Conservation (phyloP, 2,888 invertebrate genomes). For the Thecophora atra region DNA sequence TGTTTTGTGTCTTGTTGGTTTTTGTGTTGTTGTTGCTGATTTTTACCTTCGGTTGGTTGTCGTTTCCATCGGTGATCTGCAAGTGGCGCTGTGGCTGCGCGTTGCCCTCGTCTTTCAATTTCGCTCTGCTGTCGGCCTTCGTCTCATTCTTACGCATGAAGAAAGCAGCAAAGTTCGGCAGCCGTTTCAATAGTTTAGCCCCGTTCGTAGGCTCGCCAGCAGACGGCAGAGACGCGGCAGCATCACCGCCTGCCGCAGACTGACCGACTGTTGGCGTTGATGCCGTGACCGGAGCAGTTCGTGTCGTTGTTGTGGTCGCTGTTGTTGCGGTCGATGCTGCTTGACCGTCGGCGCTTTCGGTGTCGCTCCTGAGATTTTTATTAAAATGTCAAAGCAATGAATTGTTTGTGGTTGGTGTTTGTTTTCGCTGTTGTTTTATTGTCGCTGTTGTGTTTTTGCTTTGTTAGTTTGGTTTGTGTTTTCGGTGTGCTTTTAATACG, state of each 20-base stretch:
- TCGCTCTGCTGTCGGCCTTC: slow-evolving; percentile 48
- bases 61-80: slow-evolving; percentile 58
- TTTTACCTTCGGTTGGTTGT: slow-evolving; percentile 63
- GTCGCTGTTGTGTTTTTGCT: neutral
- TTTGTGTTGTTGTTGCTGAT: slow-evolving; percentile 8
- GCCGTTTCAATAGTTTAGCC: slow-evolving; percentile 61
- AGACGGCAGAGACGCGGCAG: slow-evolving; percentile 39
- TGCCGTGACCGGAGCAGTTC: neutral
- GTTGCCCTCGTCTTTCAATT: slow-evolving; percentile 45
- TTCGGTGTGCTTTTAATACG: neutral
- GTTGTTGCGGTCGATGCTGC: slow-evolving; percentile 61
- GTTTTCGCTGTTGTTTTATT: slow-evolving; percentile 14
- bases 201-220: slow-evolving; percentile 72
- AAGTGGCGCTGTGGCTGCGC: slow-evolving; percentile 48
- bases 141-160: slow-evolving; percentile 61
- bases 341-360: slow-evolving; percentile 72
- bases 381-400: slow-evolving; percentile 29
- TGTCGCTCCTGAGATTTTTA: slow-evolving; percentile 69
- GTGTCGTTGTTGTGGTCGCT: slow-evolving; percentile 50
- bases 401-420: slow-evolving; percentile 11
- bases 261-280: neutral
- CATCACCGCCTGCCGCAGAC: slow-evolving; percentile 59
- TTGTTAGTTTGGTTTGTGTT: neutral
- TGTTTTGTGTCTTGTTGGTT: neutral
- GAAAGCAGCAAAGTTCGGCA: slow-evolving; percentile 62